Percentiles rank a stretch among this genome's conserved stretches.
Conservation (phyloP, 2,113 vertebrate species). For the Gavialis gangeticus region DNA sequence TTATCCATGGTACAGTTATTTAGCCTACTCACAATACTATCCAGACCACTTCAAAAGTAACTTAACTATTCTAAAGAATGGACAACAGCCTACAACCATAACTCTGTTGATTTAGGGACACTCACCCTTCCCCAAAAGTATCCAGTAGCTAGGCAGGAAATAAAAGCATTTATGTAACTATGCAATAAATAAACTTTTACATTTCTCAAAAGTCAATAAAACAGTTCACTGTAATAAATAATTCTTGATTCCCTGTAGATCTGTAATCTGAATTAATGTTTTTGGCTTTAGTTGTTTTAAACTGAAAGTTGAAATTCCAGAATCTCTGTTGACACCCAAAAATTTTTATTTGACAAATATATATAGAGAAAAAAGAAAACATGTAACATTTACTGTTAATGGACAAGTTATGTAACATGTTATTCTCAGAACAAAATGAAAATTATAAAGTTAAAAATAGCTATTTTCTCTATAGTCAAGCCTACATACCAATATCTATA, state of each 20-base stretch:
- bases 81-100: background rate
- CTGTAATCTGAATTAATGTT: background rate
- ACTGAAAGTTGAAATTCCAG: accelerated
- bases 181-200: background rate
- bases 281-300: background rate
- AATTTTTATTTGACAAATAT: no score
- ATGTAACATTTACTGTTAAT: no score
- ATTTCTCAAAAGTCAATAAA: background rate
- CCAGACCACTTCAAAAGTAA: background rate
- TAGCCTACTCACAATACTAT: background rate
- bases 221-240: background rate
- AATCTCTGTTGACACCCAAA: no score
- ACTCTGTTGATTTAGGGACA: background rate
- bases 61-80: background rate
- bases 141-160: background rate
- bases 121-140: background rate
- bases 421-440: no score
- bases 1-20: background rate
- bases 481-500: no score
- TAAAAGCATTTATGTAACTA: background rate
- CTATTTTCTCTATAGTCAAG: no score
- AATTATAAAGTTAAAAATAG: no score
- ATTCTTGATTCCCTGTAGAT: accelerated
- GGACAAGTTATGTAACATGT: no score
- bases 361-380: no score